Evolutionary conservation across 2,113 vertebrate genomes (phyloP), one percentile per base, ranked within the genome.

Genomic region (Eira barbara): DNA sequence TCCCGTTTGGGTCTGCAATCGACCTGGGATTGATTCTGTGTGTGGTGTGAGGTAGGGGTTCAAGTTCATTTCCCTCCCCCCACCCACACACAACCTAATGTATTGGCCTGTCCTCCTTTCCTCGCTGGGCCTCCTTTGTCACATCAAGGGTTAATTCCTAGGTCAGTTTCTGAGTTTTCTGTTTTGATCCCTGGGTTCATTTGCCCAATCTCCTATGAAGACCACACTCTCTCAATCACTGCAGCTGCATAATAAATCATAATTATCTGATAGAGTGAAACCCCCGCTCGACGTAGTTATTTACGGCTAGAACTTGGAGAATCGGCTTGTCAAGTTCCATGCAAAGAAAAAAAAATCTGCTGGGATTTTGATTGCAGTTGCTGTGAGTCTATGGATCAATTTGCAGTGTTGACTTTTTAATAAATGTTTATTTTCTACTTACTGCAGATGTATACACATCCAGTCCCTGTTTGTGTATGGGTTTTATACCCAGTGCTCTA

Each of bases 121-220:
- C 29, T 18, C 4, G 25, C 36, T 13, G 4, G 7, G 5, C 4
- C 21, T 20, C 21, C 47, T 34, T 8, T 4, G 9, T 49, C 52
- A 6, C 27, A 4, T 15, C 4, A 3, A 36, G 9, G 82, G 39
- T 25, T 47, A 36, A 21, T 8, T 55, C 31, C 8, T 6, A 25
- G 31, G 8, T 25, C 13, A 15, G 8, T 23, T 81, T 81, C 45
- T 36, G 31, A 17, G 25, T 52, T 18, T 52, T 49, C 47, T 18
- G 14, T 4, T 47, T 10, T 6, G 69, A 23, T 13, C 47, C 18
- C 0, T 18, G 42, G 17, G 20, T 21, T 49, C 4, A 0, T 74
- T 47, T 27, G 29, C 55, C 57, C 74, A 45, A 25, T 25, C 63
- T 27, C 4, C 5, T 65, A 1, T 31, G 6, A 6, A 2, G 36